Conservation (phyloP, 2,797 vertebrate genomes). For the Semaprochilodus insignis region DNA sequence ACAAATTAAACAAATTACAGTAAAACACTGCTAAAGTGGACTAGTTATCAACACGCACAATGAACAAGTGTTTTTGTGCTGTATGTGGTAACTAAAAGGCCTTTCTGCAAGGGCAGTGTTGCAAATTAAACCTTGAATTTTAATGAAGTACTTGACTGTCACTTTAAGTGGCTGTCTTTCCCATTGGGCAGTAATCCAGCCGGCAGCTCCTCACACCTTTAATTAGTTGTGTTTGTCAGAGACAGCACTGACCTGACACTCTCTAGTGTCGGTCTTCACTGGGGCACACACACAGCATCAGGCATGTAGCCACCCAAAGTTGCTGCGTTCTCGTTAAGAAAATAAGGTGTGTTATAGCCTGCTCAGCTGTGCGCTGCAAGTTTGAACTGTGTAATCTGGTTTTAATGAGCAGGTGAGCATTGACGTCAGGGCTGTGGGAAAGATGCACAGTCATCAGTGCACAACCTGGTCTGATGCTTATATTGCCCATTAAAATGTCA, state of each 20-base stretch:
- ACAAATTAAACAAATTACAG: not conserved
- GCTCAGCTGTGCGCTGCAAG: slow-evolving; percentile 11
- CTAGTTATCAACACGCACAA: not conserved
- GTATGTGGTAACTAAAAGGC: not conserved
- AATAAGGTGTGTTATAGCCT: slow-evolving; percentile 14
- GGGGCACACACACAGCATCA: not conserved
- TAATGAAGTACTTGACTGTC: slow-evolving; percentile 24
- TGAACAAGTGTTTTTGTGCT: slow-evolving; percentile 1
- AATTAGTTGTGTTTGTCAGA: slow-evolving; percentile 32
- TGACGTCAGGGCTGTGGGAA: slow-evolving; percentile 30
- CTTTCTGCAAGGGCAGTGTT: not conserved
- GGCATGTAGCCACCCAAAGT: slow-evolving; percentile 18
- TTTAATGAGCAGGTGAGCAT: slow-evolving; percentile 45
- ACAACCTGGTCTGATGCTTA: not conserved
- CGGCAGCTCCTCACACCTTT: slow-evolving; percentile 24
- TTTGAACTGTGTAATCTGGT: slow-evolving; percentile 34
- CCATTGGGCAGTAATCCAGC: not conserved
- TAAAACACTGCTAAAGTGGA: not conserved
- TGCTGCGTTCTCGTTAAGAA: slow-evolving; percentile 35
- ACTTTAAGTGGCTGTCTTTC: slow-evolving; percentile 6
- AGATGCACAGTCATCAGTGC: slow-evolving; percentile 23
- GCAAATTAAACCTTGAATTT: slow-evolving; percentile 8
- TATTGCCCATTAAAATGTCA: not conserved
- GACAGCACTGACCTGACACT: slow-evolving; percentile 3
- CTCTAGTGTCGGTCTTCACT: not conserved